Evolutionary conservation across 2,113 vertebrate genomes (phyloP).

Genomic region (Dromas ardeola): DNA sequence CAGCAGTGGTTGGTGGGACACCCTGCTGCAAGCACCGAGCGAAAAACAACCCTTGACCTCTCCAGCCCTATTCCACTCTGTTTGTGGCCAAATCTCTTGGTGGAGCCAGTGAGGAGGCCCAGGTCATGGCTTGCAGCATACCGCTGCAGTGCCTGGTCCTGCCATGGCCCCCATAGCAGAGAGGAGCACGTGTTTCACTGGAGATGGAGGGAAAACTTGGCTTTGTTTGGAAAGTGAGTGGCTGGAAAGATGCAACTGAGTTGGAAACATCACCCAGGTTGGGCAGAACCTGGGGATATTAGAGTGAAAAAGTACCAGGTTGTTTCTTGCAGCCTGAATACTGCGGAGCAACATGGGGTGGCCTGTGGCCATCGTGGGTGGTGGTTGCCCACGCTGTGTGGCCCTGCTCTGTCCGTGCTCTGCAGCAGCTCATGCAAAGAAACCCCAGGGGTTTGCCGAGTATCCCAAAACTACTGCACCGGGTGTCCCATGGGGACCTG

Average conservation of each 20-base stretch:
- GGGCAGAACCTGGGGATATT: background rate
- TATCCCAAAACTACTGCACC: rapidly evolving
- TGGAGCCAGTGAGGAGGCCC: background rate
- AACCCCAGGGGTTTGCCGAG: background rate
- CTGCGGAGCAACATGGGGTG: rapidly evolving
- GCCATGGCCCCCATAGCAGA: background rate
- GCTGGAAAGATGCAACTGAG: background rate
- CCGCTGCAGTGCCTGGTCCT: background rate
- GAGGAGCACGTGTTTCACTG: background rate
- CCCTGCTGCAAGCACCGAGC: background rate
- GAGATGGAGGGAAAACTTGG: background rate
- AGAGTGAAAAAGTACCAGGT: background rate
- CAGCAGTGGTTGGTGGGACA: background rate
- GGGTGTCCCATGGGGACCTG: rapidly evolving
- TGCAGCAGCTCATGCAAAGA: background rate
- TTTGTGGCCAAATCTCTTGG: background rate
- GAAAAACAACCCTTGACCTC: background rate
- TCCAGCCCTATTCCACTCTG: background rate
- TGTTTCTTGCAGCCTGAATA: background rate
- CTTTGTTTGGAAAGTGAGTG: background rate
- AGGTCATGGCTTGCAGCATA: background rate
- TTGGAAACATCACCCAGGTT: background rate
- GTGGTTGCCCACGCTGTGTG: rapidly evolving
- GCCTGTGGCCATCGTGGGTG: rapidly evolving
- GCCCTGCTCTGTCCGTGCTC: background rate